Base-by-base conservation (phyloP, 1,140 invertebrate species). In the Drosophila repletoides region DNA sequence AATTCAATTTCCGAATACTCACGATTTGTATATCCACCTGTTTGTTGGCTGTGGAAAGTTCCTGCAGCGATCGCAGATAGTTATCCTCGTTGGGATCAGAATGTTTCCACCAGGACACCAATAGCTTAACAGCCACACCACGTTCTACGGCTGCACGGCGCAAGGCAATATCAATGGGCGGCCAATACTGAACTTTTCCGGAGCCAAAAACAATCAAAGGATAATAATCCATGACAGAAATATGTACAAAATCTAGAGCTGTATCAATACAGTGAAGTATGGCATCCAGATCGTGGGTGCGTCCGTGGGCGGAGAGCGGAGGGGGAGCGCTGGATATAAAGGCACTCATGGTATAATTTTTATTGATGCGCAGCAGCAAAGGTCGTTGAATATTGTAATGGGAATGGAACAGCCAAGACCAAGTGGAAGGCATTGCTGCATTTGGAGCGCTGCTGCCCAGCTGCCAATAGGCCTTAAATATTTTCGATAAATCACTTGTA, bases 201-300 rank as follows among this genome's bases (percentile, higher is more conserved):
- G 92, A 91, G 24, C 92, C 92, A 49, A 88, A 97, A 28, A 97
- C 92, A n/a, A 93, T 94, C 7, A 95, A 90, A 0, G 98, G 98
- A 65, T 95, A 94, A 90, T 98, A 99, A 90, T 99, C 98, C 98
- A 99, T 99, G 0, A 99, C 97, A 24, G 98, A 93, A 49, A 99
- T 95, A 83, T 98, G 94, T 43, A 99, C 92, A 90, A 96, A 98
- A 88, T 95, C 93, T 58, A 95, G 92, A 0, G 98, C 97, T 19
- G 93, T 92, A n/a, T 93, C 88, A 21, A 99, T 99, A 1, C 95
- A 93, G 81, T 94, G 91, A 0, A 98, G 76, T 45, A 99, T 95
- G 0, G 96, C 95, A 79, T 96, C 94, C 15, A 98, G 91, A 87
- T 99, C 98, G 69, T 94, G 92, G 2, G 95, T 95, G 34, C 98